A percentile compares a stretch with the other conserved stretches of the same genome.
Conservation (phyloP, 2,888 invertebrate species). For the Thalpophila matura region DNA sequence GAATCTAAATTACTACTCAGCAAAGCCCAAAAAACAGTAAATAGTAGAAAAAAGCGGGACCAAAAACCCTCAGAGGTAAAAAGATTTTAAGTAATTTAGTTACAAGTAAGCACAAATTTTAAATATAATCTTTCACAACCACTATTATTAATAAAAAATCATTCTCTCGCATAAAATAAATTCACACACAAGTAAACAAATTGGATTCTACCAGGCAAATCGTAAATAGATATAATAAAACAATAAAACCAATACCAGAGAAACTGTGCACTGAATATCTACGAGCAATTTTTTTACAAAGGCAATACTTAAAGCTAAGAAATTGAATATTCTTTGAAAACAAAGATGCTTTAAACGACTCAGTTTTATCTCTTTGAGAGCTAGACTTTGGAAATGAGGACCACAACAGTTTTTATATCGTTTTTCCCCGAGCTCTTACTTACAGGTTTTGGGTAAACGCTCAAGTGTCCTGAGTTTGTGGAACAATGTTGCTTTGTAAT, state of each 20-base stretch:
- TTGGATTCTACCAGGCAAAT: slow-evolving; percentile 34
- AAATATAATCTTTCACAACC: slow-evolving; percentile 17
- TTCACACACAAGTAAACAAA: slow-evolving; percentile 44
- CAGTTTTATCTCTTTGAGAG: slow-evolving; percentile 40
- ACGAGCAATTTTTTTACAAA: slow-evolving; percentile 45
- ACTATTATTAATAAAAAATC: slow-evolving; percentile 18
- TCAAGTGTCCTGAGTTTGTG: slow-evolving; percentile 20
- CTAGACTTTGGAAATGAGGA: slow-evolving; percentile 39
- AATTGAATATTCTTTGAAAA: slow-evolving; percentile 59
- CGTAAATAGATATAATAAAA: slow-evolving; percentile 28
- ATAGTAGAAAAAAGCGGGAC: background rate
- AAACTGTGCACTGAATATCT: slow-evolving; percentile 41
- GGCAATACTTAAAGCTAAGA: slow-evolving; percentile 29
- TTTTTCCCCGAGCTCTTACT: slow-evolving; percentile 23
- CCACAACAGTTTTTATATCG: slow-evolving; percentile 18
- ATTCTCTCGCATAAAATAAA: slow-evolving; percentile 20
- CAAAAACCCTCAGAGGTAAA: slow-evolving; percentile 1
- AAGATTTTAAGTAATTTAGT: slow-evolving; percentile 24
- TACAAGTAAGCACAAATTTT: slow-evolving; percentile 2
- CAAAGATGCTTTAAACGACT: slow-evolving; percentile 48
- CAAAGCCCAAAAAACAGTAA: slow-evolving; percentile 3
- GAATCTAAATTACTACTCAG: slow-evolving; percentile 37
- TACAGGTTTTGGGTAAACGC: slow-evolving; percentile 36
- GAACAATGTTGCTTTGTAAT: slow-evolving; percentile 15
- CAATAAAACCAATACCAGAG: slow-evolving; percentile 30